phyloP scores from a whole-genome alignment of 2,797 vertebrate genomes.

The Coilia nasus region DNA sequence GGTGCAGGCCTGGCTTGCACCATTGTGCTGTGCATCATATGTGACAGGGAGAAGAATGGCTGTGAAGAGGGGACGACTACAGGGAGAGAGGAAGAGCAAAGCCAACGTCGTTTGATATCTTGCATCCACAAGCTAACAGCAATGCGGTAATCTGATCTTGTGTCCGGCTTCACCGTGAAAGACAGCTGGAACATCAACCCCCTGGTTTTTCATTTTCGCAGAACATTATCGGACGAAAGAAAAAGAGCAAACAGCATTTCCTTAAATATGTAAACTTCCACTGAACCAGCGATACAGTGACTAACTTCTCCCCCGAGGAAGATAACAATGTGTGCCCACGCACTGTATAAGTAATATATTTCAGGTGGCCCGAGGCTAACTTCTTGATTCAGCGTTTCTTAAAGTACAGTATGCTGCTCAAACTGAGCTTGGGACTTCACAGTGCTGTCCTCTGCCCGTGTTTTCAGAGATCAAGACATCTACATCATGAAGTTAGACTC shows the following conservation, averaged over 20 bases:
- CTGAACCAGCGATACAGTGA: neutral
- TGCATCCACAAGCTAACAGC: neutral
- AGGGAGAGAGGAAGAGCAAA: neutral
- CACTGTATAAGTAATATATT: neutral
- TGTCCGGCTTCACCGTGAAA: neutral
- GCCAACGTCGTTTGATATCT: neutral
- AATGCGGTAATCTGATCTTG: neutral
- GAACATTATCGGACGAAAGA: neutral
- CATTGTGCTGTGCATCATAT: conserved; percentile 66
- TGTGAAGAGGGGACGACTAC: neutral
- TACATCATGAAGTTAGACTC: neutral
- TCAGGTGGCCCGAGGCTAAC: neutral
- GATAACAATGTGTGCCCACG: neutral
- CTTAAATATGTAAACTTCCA: neutral
- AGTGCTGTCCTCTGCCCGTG: neutral
- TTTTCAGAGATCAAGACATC: neutral
- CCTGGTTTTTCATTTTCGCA: neutral
- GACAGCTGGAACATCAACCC: neutral
- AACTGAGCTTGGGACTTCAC: neutral
- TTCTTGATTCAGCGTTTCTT: neutral
- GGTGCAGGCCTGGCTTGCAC: conserved; percentile 69
- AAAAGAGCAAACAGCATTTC: neutral
- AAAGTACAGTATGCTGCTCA: neutral
- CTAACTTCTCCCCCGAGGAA: neutral
- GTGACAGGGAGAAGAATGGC: conserved; percentile 59